These are phyloP conservation scores for Myiagra hebetior DNA, from an alignment of 2,113 vertebrate species.

Conservation along the genomic window DNA sequence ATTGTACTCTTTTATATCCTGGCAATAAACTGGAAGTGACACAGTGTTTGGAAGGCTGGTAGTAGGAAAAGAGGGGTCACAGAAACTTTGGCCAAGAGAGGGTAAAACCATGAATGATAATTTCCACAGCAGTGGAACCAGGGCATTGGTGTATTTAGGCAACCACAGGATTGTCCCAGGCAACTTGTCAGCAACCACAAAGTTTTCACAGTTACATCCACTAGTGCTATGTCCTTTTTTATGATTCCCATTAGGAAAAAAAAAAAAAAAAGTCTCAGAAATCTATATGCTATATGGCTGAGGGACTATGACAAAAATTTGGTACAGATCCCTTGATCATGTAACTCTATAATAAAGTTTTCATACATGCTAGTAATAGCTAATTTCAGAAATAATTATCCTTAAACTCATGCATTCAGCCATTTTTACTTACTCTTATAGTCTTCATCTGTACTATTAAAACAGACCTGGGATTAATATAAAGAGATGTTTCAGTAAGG, in stretches of 20 bases:
- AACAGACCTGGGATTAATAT: not conserved
- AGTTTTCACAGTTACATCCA: not conserved
- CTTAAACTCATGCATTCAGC: not conserved
- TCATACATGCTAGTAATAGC: not conserved
- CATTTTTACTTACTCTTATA: not conserved
- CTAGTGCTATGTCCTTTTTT: not conserved
- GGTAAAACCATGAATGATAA: not conserved
- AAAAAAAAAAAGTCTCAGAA: not conserved
- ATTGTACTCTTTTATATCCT: not conserved
- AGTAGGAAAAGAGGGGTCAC: not conserved
- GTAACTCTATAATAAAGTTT: not conserved
- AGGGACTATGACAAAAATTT: not conserved
- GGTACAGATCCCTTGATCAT: accelerated
- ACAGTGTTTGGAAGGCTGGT: not conserved
- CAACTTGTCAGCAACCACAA: constrained; percentile 6
- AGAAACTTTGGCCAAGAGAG: not conserved
- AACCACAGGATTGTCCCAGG: constrained; percentile 32
- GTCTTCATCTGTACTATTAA: not conserved
- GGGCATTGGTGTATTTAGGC: not conserved
- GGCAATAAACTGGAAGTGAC: not conserved
- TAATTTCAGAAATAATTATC: not conserved
- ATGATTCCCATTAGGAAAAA: not conserved
- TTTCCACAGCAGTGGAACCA: not conserved
- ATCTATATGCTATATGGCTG: not conserved
- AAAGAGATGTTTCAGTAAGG: not conserved